Conservation (phyloP, 2,797 vertebrate species). For the Lagorchestes hirsutus region DNA sequence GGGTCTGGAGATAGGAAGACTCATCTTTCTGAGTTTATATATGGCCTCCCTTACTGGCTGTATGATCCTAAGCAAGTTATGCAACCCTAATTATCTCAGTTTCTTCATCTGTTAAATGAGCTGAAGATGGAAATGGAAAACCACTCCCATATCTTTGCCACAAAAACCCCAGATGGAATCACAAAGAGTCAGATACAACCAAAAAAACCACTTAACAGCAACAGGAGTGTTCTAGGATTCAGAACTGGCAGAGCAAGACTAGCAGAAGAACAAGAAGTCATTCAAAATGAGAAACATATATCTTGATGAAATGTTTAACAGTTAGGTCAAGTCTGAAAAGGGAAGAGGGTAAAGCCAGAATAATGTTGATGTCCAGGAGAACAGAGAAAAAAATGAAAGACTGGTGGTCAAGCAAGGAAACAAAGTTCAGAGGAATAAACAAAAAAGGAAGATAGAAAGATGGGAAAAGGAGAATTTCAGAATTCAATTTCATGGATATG, state of each 20-base stretch:
- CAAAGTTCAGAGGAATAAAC: not conserved
- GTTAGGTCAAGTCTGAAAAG: not conserved
- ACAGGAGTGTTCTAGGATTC: not conserved
- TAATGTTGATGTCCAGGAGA: not conserved
- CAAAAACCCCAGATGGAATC: not conserved
- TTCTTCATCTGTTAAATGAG: no score
- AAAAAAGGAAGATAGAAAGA: not conserved
- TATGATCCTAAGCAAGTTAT: no score
- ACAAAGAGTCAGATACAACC: not conserved
- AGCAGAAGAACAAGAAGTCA: not conserved
- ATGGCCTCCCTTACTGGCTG: no score
- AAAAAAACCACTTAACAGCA: not conserved
- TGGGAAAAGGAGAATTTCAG: not conserved
- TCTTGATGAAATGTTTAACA: not conserved
- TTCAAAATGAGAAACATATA: not conserved
- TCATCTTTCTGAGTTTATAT: no score
- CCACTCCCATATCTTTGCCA: not conserved
- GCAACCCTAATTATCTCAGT: no score
- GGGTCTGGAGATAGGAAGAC: no score
- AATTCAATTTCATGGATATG: not conserved
- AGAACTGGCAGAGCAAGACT: not conserved
- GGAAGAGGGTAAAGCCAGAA: not conserved
- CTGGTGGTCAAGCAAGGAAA: not conserved
- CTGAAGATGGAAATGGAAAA: no score
- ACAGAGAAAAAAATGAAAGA: not conserved